phyloP scores from a whole-genome alignment of 2,888 invertebrate genomes.

The Andricus curvator region DNA sequence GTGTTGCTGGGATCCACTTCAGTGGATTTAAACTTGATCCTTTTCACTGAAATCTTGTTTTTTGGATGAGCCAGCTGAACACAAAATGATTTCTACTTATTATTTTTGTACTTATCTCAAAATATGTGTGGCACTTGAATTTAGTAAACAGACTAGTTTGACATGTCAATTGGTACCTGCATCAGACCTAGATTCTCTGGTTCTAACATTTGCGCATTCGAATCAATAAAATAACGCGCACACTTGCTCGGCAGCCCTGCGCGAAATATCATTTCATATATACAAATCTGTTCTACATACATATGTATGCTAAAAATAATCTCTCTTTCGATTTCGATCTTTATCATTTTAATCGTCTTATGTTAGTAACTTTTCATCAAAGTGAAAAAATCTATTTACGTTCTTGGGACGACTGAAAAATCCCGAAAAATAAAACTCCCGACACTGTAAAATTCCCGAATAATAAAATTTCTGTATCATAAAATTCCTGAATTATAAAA shows the following conservation, averaged over 20 bases:
- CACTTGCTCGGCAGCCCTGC: conserved; percentile 64
- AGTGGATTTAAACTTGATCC: conserved; percentile 59
- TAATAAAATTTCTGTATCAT: too few relatives aligned
- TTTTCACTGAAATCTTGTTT: conserved; percentile 43
- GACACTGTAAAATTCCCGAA: too few relatives aligned
- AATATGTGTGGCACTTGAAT: conserved; percentile 28
- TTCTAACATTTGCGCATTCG: conserved; percentile 71
- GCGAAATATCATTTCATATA: conserved; percentile 47
- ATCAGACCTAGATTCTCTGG: conserved; percentile 52
- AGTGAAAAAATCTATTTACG: background rate
- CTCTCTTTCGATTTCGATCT: background rate
- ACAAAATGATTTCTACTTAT: conserved; percentile 41
- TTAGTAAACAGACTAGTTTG: conserved; percentile 48
- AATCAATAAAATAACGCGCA: conserved; percentile 72
- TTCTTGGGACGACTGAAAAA: background rate
- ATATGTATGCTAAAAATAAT: background rate
- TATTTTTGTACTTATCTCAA: background rate
- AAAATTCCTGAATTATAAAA: too few relatives aligned
- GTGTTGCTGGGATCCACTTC: conserved; percentile 72
- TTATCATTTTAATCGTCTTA: background rate
- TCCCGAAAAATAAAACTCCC: too few relatives aligned
- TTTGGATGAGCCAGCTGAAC: conserved; percentile 10
- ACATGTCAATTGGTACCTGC: conserved; percentile 48
- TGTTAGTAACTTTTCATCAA: background rate
- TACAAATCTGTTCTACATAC: background rate